Base-by-base conservation (phyloP, 2,797 vertebrate genomes). In the Poecilia picta region DNA sequence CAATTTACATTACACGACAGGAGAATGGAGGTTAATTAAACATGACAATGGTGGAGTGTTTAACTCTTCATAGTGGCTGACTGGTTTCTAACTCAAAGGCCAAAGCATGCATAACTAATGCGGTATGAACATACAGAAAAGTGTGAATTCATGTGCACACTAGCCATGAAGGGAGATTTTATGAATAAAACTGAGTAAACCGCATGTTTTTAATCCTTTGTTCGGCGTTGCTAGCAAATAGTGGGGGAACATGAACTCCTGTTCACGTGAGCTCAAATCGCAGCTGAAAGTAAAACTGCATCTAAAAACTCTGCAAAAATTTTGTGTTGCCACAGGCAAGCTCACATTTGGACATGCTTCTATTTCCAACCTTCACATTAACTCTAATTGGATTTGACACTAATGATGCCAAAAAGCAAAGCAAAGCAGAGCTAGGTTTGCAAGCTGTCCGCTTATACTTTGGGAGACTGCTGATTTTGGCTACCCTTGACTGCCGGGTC, bases 21-120 rank as follows among this genome's bases (percentile, higher is more conserved):
- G 84, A 80, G 82, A 92, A 85, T 76, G 86, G 89, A 93, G 85
- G 89, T 92, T 95, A 93, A 94, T 93, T 94, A 94, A 93, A 94
- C 92, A 91, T 91, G 93, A 94, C 92, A 91, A 88, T 85, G 88
- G 83, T 72, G 11, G 77, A 74, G 85, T 78, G 45, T 92, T 92
- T 89, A 94, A 92, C 87, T 84, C 88, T 87, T 89, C 71, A 73
- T 51, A 79, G 88, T 83, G 86, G 84, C 71, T 86, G 86, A 85
- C 89, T 86, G 83, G 76, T 81, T 89, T 71, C 73, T 83, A 78
- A 86, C 77, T 88, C 82, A 94, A 93, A 94, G 91, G 91, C 89
- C 90, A 94, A 85, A 78, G 83, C 89, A 89, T 90, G 88, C 86
- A 92, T 89, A 92, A 87, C 11, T 72, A 82, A 88, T 88, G 28